Conservation (phyloP, 2,888 invertebrate genomes). For the Timema cristinae region DNA sequence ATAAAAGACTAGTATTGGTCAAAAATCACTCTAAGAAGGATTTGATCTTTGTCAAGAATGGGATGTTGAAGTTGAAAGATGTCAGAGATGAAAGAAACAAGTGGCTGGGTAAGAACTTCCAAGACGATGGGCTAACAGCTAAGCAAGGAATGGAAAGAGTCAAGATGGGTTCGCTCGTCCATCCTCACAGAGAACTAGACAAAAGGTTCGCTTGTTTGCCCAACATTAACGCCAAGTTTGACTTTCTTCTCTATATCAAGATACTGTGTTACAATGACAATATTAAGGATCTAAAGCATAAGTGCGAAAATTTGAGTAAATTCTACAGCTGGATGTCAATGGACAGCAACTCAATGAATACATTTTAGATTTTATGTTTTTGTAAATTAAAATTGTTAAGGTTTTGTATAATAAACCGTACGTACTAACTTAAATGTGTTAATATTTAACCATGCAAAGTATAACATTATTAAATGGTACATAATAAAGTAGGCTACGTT, state of each 20-base stretch:
- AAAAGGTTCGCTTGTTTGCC: neutral
- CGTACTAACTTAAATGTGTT: too few species aligned
- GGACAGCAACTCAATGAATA: neutral
- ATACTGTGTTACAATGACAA: neutral
- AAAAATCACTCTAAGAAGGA: neutral
- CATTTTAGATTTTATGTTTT: neutral
- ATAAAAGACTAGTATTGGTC: neutral
- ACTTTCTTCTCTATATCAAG: neutral
- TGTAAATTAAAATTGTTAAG: too few species aligned
- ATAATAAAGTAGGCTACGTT: too few species aligned
- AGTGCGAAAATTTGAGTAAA: neutral
- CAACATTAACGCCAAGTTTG: neutral
- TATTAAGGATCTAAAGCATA: neutral
- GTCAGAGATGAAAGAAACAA: neutral
- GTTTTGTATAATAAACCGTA: too few species aligned
- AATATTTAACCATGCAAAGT: too few species aligned
- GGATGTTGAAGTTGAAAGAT: neutral
- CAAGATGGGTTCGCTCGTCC: neutral
- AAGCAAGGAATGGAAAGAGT: constrained; percentile 1
- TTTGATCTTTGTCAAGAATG: constrained; percentile 1
- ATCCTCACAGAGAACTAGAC: neutral
- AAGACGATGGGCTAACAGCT: neutral
- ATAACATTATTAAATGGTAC: too few species aligned
- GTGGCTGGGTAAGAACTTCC: neutral
- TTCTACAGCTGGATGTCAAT: neutral